phyloP scores from a whole-genome alignment of 2,113 vertebrate genomes.

The Loxodonta africana region DNA sequence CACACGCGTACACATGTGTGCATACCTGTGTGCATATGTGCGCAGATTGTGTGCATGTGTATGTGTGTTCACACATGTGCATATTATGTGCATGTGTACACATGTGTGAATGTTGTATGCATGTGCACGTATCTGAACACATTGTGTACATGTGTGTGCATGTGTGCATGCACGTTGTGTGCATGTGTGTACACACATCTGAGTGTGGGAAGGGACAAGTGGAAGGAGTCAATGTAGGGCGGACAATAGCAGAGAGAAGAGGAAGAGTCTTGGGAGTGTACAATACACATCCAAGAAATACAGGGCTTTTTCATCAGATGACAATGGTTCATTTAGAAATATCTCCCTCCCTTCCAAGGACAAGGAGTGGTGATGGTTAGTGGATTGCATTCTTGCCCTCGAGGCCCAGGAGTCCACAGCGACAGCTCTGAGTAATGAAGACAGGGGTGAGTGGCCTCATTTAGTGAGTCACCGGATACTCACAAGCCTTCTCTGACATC shows the following conservation, averaged over 20 bases:
- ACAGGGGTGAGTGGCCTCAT: conserved; percentile 61
- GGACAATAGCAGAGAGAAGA: not conserved
- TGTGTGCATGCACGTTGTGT: not conserved
- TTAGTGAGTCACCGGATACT: conserved; percentile 63
- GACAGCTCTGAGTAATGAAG: conserved; percentile 78
- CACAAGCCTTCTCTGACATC: conserved; percentile 62
- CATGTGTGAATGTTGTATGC: too few relatives aligned
- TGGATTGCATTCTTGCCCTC: conserved; percentile 76
- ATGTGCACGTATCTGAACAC: too few relatives aligned
- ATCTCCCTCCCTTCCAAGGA: conserved; percentile 57
- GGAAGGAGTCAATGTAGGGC: not conserved
- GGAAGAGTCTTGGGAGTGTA: not conserved
- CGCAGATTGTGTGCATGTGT: too few relatives aligned
- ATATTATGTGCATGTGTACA: too few relatives aligned
- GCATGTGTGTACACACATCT: not conserved
- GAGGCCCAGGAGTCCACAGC: conserved; percentile 52
- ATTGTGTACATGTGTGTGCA: too few relatives aligned
- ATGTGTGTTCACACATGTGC: too few relatives aligned
- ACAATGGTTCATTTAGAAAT: conserved; percentile 74
- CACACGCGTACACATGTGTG: too few relatives aligned
- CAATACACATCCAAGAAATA: not conserved
- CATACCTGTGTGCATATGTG: too few relatives aligned
- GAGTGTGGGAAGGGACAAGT: not conserved
- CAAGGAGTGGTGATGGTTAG: conserved; percentile 55
- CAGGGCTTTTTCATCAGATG: conserved; percentile 58